Base-by-base conservation (phyloP, 2,888 invertebrate species). In the Osmoderma eremita region DNA sequence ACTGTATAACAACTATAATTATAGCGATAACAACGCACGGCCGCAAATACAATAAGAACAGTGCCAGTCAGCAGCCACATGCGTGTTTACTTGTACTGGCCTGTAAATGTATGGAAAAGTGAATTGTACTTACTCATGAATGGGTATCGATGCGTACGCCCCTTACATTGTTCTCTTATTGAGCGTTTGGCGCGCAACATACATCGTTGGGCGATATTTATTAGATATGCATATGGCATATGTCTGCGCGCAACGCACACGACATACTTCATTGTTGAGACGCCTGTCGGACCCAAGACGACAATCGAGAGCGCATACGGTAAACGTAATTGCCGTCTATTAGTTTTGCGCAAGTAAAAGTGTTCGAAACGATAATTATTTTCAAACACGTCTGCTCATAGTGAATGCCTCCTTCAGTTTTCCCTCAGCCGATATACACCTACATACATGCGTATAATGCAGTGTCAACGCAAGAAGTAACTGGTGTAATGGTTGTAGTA, bases 101-200 rank as follows among this genome's bases (percentile, higher is more conserved):
- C 10, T 3, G n/a, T 18, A 17, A 18, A 51, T 4, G 45, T 61
- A 61, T 30, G 45, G 58, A 30, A 30, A 41, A 58, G 42, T 58
- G 45, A 45, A 61, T 61, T 61, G 58, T 61, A 22, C 58, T 61
- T 18, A 58, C 45, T 58, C 30, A 61, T 61, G 58, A 61, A 61
- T 61, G 58, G 58, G 45, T 30, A 30, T 30, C 24, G 58, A 30
- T 45, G 58, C 17, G 22, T 42, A n/a, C 41, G 41, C 41, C 50
- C 53, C 17, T 20, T 61, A 61, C 58, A 61, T 61, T 61, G 58
- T 61, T 61, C 15, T 61, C 58, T 61, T 61, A 61, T 61, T 61
- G 58, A 30, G 8, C 17, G 58, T 30, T 48, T 24, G 30, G 30
- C 45, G 45, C 45, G 58, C 30, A 24, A 24, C 17, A 18, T 12